Evolutionary conservation across 2,888 invertebrate species (phyloP).

Genomic region (Cephus pulcher): DNA sequence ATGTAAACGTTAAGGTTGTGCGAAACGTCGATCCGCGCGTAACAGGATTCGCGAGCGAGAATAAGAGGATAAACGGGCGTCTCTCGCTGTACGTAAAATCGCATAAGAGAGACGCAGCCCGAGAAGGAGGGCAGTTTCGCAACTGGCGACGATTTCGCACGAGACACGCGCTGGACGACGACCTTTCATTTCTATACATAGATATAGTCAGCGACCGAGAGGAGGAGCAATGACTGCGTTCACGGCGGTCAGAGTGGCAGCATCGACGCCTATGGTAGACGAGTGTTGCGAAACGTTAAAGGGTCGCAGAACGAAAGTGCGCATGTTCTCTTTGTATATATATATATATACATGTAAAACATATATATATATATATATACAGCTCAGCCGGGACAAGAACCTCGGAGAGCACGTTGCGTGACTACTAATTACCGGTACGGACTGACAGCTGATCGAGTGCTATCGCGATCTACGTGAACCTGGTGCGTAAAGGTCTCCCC

Average conservation of each 20-base stretch:
- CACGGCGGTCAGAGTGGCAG: background rate
- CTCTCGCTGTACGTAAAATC: background rate
- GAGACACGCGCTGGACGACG: background rate
- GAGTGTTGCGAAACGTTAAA: background rate
- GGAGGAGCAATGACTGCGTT: background rate
- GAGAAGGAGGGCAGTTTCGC: background rate
- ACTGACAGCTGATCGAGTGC: constrained; percentile 40
- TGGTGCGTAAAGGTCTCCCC: background rate
- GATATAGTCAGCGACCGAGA: background rate
- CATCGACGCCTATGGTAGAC: background rate
- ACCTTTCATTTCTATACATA: background rate
- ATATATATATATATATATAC: constrained; percentile 7
- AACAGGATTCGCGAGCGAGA: background rate
- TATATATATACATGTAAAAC: background rate
- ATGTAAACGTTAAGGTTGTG: background rate
- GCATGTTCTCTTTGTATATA: background rate
- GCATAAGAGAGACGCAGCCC: background rate
- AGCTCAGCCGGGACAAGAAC: constrained; percentile 30
- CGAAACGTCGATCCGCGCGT: background rate
- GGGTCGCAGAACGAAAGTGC: background rate
- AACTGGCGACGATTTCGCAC: background rate
- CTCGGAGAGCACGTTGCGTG: constrained; percentile 29
- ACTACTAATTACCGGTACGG: constrained; percentile 34
- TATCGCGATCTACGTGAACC: background rate
- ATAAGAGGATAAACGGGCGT: background rate